Conservation (phyloP, 1,140 invertebrate species). For the Archivesica marissinica region DNA sequence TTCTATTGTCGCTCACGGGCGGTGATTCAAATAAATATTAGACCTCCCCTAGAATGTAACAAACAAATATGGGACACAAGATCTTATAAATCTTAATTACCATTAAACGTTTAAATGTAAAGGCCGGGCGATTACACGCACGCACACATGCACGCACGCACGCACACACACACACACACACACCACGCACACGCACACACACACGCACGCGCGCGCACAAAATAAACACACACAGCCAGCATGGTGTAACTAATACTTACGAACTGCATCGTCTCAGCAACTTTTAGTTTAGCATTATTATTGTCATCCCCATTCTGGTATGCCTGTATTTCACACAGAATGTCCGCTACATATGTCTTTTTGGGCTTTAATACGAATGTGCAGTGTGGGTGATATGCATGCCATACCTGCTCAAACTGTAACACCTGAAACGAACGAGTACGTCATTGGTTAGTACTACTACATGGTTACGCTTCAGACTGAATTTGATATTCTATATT, state of each 20-base stretch:
- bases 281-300: slow-evolving; percentile 35
- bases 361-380: slow-evolving; percentile 35
- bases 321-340: slow-evolving; percentile 40
- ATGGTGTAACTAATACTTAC: background rate
- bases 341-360: slow-evolving; percentile 7
- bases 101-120: background rate
- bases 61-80: no score
- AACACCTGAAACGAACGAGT: slow-evolving; percentile 11
- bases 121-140: no score
- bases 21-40: no score
- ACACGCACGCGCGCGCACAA: no score
- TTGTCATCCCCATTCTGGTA: slow-evolving; percentile 30
- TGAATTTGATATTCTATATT: no score
- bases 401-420: slow-evolving; percentile 39
- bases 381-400: slow-evolving; percentile 45
- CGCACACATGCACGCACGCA: no score
- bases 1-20: no score
- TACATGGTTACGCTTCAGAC: no score
- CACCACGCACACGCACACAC: no score
- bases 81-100: background rate
- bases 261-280: slow-evolving; percentile 24
- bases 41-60: no score
- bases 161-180: no score
- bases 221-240: no score
- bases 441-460: background rate